A percentile compares a stretch with the other conserved stretches of the same genome.
phyloP scores from a whole-genome alignment of 2,113 vertebrate genomes.

The Petrocephalus zakoni region DNA sequence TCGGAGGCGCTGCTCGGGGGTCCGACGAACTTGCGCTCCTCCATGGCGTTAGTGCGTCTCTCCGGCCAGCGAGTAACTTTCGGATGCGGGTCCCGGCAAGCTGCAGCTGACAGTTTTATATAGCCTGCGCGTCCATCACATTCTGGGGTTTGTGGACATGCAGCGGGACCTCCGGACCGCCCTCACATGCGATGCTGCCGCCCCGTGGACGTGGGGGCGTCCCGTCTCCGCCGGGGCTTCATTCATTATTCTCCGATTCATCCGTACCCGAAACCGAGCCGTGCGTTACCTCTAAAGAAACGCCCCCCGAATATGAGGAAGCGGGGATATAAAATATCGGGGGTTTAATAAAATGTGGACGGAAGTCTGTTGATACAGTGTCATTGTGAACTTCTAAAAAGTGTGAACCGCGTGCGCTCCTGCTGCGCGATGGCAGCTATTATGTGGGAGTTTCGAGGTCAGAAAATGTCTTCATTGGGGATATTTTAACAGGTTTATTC shows the following conservation, averaged over 20 bases:
- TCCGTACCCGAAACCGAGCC: too few relatives aligned
- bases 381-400: not conserved
- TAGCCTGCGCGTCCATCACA: constrained; percentile 53
- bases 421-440: not conserved
- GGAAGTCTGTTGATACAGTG: not conserved
- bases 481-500: not conserved
- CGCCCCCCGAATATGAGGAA: not conserved
- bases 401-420: not conserved
- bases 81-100: constrained; percentile 34
- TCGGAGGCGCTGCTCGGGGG: not conserved
- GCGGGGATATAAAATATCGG: not conserved
- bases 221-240: not conserved
- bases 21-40: constrained; percentile 37
- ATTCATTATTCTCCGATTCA: not conserved
- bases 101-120: constrained; percentile 41
- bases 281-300: not conserved
- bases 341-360: not conserved
- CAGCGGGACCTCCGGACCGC: constrained; percentile 45
- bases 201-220: constrained; percentile 46
- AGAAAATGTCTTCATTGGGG: not conserved
- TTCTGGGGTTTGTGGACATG: constrained; percentile 52
- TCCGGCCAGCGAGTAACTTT: constrained; percentile 24
- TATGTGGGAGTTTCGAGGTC: not conserved
- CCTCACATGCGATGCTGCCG: constrained; percentile 51
- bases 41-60: constrained; percentile 26